phyloP scores from a whole-genome alignment of 2,113 vertebrate genomes.

The Nesoenas mayeri region DNA sequence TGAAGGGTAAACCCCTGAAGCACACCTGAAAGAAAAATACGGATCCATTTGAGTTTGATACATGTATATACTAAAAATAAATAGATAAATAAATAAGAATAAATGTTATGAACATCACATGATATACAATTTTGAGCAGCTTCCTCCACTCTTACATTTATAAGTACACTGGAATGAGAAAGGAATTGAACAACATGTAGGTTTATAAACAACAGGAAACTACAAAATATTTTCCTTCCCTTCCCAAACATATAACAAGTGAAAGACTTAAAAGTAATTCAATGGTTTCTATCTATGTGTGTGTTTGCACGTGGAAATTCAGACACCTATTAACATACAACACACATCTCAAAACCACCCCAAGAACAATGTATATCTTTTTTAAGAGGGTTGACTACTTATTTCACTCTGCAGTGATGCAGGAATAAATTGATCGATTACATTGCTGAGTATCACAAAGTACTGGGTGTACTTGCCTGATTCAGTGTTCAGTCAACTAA shows the following conservation, averaged over 20 bases:
- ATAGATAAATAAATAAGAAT: neutral
- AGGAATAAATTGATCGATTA: conserved; percentile 21
- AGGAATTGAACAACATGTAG: neutral
- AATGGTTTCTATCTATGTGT: accelerated
- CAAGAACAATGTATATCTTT: neutral
- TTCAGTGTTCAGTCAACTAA: conserved; percentile 39
- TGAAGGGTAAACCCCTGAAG: neutral
- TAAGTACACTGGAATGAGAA: neutral
- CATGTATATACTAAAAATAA: neutral
- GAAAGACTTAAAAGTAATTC: neutral
- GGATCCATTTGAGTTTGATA: neutral
- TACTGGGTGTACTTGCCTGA: neutral
- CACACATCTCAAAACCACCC: neutral
- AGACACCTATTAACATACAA: neutral
- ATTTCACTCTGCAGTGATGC: neutral
- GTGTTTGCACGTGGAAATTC: neutral
- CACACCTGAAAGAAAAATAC: neutral
- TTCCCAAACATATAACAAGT: neutral
- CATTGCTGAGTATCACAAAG: neutral
- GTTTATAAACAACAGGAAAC: neutral
- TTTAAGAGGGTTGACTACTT: neutral
- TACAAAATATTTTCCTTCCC: neutral
- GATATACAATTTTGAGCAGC: neutral
- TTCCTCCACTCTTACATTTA: neutral
- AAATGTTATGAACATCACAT: neutral